phyloP scores from a whole-genome alignment of 2,797 vertebrate species.

The Neoniphon sammara region DNA sequence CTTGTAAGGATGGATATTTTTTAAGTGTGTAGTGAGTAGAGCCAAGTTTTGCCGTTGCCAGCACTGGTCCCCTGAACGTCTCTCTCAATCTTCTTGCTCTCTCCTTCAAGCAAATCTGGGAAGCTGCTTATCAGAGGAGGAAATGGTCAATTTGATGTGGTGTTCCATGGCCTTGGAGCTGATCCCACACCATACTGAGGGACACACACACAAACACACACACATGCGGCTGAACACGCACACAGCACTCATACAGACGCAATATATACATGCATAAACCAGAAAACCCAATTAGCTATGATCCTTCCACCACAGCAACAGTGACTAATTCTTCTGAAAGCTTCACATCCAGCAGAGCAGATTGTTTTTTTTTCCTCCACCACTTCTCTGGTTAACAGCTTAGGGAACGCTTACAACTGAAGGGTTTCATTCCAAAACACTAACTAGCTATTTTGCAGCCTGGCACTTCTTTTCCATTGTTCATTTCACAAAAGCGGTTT shows the following conservation, averaged over 20 bases:
- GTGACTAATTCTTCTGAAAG: background rate
- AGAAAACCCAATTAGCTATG: background rate
- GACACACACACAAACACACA: background rate
- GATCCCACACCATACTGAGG: slow-evolving; percentile 59
- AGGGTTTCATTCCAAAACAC: background rate
- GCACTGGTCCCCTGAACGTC: slow-evolving; percentile 61
- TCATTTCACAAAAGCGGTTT: too few relatives aligned
- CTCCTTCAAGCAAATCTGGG: slow-evolving; percentile 74
- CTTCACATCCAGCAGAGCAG: background rate
- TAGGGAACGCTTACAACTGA: background rate
- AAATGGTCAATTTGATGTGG: slow-evolving; percentile 83
- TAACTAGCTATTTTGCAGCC: too few relatives aligned
- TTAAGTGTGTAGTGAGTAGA: slow-evolving; percentile 2
- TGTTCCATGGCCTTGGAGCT: slow-evolving; percentile 66
- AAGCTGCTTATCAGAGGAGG: slow-evolving; percentile 80
- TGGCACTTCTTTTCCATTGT: too few relatives aligned
- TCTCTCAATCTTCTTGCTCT: slow-evolving; percentile 62
- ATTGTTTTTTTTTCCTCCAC: background rate
- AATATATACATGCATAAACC: background rate
- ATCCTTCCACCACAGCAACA: background rate
- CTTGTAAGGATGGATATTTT: too few relatives aligned
- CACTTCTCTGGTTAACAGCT: background rate
- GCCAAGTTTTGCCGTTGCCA: slow-evolving; percentile 65
- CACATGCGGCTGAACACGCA: background rate
- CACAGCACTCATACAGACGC: slow-evolving; percentile 1